Base-by-base conservation (phyloP, 2,888 invertebrate species). In the Danaus chrysippus region DNA sequence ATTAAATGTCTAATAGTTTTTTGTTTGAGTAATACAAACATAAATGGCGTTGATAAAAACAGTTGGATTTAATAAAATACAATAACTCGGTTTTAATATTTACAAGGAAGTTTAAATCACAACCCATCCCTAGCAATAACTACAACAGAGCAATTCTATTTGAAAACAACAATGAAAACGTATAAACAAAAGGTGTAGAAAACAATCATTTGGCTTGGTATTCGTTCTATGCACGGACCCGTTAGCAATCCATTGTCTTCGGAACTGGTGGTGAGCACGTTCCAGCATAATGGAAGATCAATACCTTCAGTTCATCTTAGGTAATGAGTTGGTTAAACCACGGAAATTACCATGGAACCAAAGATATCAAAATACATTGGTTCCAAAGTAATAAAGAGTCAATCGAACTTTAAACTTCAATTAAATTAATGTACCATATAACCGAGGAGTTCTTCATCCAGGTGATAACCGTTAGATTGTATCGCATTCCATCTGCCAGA, bases 151-250 rank as follows among this genome's bases (percentile, higher is more conserved):
- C 19, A 61, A 74, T 72, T 69, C 55, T 49, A 65, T 49, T 63
- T 59, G 64, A 62, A 65, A 70, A 64, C 70, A 73, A 71, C 73
- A 79, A 80, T 79, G 77, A 75, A 78, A 76, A 78, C 74, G 74
- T 70, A 70, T 73, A 70, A 68, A 68, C 66, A 75, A 74, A 73
- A 71, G 76, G 77, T 75, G 76, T 76, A 78, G 82, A 85, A 83
- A 83, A 80, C 79, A 82, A 83, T 86, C 83, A 86, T 87, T 84
- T 83, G 73, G 76, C 70, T 69, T 67, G 81, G 83, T 84, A 84
- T 87, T 80, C 77, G 79, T 83, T 84, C 86, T 85, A 86, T 83
- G 77, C 77, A 72, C 76, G 73, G 74, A 73, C 77, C 70, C 68
- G 74, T 81, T 79, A 76, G 76, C 80, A 75, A 75, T 77, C 70